Evolutionary conservation across 2,113 vertebrate species (phyloP), one percentile per base, ranked within the genome.

Genomic region (Callipepla californica): DNA sequence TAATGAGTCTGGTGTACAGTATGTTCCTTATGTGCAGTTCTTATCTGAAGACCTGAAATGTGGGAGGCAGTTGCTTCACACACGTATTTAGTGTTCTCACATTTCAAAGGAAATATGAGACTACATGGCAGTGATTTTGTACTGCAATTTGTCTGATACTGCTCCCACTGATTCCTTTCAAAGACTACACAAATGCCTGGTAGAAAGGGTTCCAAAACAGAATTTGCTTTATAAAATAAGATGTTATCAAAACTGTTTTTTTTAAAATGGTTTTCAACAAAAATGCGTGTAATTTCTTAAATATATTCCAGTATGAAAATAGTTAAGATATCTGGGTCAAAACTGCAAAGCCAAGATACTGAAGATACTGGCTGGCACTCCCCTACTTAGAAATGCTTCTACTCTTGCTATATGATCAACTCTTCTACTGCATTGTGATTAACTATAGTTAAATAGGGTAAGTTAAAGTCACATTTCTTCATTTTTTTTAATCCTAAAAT

Each of bases 401-500:
- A 85, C 40, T 80, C 36, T 61, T 68, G 68, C 79, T 80, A 48
- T 76, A 17, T 80, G 65, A 78, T 80, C 50, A 80, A 85, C 57
- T 75, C 51, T 82, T 80, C 44, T 50, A 80, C 72, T 75, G 65
- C 0, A 0, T 87, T 92, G 83, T 83, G 73, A 81, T 87, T 94
- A 74, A 55, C 45, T 85, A 1, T 57, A 53, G 20, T 83, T 89
- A 76, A 73, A 84, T 21, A 89, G 91, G 94, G 85, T 81, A 91
- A 88, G 82, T 87, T 91, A 57, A 89, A 89, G 61, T 72, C 81
- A 83, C 32, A 65, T 80, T 93, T 51, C 76, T 85, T 91, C 57
- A 83, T 94, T 96, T 94, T 95, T 96, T 96, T 96, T 94, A 96
- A 95, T 94, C 90, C 95, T 96, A 95, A 95, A 94, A 96, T 94